These are phyloP conservation scores for Tyto alba DNA, from an alignment of 2,113 vertebrate species.

Conservation along the genomic window DNA sequence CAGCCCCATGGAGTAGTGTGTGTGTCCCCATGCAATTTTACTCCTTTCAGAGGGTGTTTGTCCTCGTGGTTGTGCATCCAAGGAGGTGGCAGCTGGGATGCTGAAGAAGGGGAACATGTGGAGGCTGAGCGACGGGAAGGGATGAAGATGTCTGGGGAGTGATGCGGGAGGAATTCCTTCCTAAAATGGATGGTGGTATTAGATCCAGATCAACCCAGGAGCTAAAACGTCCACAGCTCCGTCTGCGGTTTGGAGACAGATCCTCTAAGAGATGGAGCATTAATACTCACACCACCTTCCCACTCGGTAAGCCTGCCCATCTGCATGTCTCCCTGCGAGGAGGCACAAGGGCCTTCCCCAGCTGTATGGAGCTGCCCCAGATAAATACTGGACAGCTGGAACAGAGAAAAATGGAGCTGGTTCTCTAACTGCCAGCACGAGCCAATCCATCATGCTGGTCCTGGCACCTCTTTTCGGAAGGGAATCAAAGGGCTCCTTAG, in stretches of 20 bases:
- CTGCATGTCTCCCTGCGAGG: neutral
- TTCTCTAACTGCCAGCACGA: conserved; percentile 57
- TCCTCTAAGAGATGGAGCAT: conserved; percentile 9
- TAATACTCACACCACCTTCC: conserved; percentile 28
- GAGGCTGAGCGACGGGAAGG: neutral
- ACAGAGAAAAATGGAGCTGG: conserved; percentile 44
- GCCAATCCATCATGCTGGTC: conserved; percentile 63
- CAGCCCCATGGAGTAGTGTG: fast-evolving
- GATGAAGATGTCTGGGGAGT: neutral
- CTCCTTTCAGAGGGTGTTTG: neutral
- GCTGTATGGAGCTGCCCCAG: conserved; percentile 53
- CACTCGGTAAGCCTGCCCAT: neutral
- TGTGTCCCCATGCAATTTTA: fast-evolving
- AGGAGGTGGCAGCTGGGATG: neutral
- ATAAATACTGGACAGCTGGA: conserved; percentile 64
- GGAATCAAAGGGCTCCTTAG: conserved; percentile 70
- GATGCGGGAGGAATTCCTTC: neutral
- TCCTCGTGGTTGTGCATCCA: neutral
- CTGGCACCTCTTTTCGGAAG: conserved; percentile 70
- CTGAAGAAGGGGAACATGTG: neutral
- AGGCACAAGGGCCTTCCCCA: conserved; percentile 37
- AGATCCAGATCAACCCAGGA: conserved; percentile 17
- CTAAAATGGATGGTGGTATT: neutral
- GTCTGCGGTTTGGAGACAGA: conserved; percentile 27
- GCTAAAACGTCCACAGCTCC: neutral